phyloP scores from a whole-genome alignment of 2,797 vertebrate genomes.

The Cheirogaleus major region DNA sequence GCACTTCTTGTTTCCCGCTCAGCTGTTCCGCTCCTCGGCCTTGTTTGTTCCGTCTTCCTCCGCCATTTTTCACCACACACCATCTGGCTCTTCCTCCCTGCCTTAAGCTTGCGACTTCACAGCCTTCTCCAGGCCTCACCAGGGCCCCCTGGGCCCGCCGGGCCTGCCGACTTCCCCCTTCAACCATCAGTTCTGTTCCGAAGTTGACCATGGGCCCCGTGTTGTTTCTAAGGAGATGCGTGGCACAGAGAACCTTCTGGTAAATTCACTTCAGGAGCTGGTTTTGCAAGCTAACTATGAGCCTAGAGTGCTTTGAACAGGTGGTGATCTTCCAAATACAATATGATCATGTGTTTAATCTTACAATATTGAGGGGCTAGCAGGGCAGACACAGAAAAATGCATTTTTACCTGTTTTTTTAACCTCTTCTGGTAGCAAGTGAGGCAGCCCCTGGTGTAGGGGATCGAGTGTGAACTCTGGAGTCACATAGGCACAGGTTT shows the following conservation, averaged over 20 bases:
- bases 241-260: neutral
- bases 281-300: neutral
- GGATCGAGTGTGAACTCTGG: neutral
- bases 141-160: neutral
- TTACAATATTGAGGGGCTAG: neutral
- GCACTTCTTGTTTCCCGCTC: neutral
- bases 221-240: neutral
- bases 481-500: rapidly evolving
- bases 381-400: neutral
- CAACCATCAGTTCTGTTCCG: neutral
- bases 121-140: neutral
- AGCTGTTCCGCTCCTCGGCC: neutral
- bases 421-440: neutral
- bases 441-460: neutral
- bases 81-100: neutral
- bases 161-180: neutral
- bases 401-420: neutral
- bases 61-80: neutral
- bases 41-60: neutral
- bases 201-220: rapidly evolving
- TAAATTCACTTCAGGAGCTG: neutral
- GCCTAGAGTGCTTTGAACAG: neutral
- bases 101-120: neutral
- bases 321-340: neutral
- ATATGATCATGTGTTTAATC: neutral